These are phyloP conservation scores for Lapara coniferarum DNA, from an alignment of 2,888 invertebrate genomes.

Conservation along the genomic window DNA sequence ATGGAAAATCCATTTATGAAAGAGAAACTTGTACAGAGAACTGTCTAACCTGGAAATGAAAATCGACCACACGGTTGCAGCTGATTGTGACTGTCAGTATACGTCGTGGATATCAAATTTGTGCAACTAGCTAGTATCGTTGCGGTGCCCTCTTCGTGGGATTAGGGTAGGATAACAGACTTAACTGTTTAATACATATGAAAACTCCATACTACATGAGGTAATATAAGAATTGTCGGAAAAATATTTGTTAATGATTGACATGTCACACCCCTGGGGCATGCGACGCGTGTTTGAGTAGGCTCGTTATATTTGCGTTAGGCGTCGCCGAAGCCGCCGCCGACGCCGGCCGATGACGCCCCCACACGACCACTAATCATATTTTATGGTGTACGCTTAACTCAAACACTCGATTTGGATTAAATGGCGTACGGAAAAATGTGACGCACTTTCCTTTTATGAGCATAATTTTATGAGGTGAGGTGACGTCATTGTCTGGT, in stretches of 20 bases:
- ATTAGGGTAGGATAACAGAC: too few relatives aligned
- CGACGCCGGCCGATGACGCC: slow-evolving; percentile 42
- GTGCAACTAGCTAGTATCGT: too few relatives aligned
- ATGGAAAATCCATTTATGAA: too few relatives aligned
- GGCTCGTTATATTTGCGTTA: slow-evolving; percentile 57
- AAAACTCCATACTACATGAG: neutral
- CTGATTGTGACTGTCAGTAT: too few relatives aligned
- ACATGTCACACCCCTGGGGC: slow-evolving; percentile 45
- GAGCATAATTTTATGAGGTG: slow-evolving; percentile 18
- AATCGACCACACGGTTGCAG: too few relatives aligned
- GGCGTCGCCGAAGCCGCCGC: slow-evolving; percentile 56
- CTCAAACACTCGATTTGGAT: slow-evolving; percentile 70
- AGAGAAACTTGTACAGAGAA: too few relatives aligned
- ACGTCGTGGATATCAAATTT: too few relatives aligned
- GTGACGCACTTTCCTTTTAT: slow-evolving; percentile 31
- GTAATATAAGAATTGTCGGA: slow-evolving; percentile 42
- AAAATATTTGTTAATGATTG: slow-evolving; percentile 62
- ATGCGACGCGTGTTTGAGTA: slow-evolving; percentile 58
- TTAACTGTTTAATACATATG: neutral
- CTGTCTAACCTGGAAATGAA: too few relatives aligned
- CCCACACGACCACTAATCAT: slow-evolving; percentile 75
- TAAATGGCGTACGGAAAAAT: slow-evolving; percentile 61
- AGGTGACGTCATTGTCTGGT: slow-evolving; percentile 7
- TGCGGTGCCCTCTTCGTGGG: too few relatives aligned
- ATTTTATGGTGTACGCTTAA: slow-evolving; percentile 74